Percentiles rank a stretch among this genome's conserved stretches.
Conservation (phyloP, 2,888 invertebrate genomes). For the Diabrotica balteata region DNA sequence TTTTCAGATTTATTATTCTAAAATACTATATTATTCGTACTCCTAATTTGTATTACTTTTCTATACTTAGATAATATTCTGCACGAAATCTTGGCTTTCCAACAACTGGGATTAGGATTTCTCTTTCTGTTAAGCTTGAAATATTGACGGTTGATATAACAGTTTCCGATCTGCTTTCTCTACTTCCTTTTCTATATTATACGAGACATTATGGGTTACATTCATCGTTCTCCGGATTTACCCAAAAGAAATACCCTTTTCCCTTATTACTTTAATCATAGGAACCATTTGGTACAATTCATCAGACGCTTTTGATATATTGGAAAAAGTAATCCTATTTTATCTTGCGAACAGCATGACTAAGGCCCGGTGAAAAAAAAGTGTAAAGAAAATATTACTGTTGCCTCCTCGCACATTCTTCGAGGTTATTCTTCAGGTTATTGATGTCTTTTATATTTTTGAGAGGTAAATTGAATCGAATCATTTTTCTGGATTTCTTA, state of each 20-base stretch:
- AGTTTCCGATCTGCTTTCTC: slow-evolving; percentile 51
- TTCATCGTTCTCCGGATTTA: slow-evolving; percentile 53
- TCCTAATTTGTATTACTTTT: too few relatives aligned
- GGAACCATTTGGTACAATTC: slow-evolving; percentile 61
- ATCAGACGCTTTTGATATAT: slow-evolving; percentile 58
- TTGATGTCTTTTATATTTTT: slow-evolving; percentile 26
- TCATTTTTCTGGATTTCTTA: slow-evolving; percentile 13
- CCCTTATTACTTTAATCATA: slow-evolving; percentile 62
- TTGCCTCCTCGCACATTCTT: slow-evolving; percentile 18
- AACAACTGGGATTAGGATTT: slow-evolving; percentile 38
- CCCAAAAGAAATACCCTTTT: slow-evolving; percentile 54
- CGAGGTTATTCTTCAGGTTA: slow-evolving; percentile 6
- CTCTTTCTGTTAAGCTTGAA: slow-evolving; percentile 33
- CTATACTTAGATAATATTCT: too few relatives aligned
- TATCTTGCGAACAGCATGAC: slow-evolving; percentile 18
- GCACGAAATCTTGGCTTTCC: slow-evolving; percentile 25
- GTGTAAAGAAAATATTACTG: slow-evolving; percentile 34
- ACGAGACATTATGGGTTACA: slow-evolving; percentile 58
- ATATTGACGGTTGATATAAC: slow-evolving; percentile 42
- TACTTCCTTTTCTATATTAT: slow-evolving; percentile 57
- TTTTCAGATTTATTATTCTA: too few relatives aligned
- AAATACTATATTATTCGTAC: too few relatives aligned
- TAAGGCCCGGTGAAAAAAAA: slow-evolving; percentile 30
- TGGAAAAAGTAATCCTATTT: slow-evolving; percentile 42
- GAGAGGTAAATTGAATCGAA: slow-evolving; percentile 11